Percentiles rank a stretch among this genome's conserved stretches.
phyloP scores from a whole-genome alignment of 2,113 vertebrate genomes.

The Labrus mixtus region DNA sequence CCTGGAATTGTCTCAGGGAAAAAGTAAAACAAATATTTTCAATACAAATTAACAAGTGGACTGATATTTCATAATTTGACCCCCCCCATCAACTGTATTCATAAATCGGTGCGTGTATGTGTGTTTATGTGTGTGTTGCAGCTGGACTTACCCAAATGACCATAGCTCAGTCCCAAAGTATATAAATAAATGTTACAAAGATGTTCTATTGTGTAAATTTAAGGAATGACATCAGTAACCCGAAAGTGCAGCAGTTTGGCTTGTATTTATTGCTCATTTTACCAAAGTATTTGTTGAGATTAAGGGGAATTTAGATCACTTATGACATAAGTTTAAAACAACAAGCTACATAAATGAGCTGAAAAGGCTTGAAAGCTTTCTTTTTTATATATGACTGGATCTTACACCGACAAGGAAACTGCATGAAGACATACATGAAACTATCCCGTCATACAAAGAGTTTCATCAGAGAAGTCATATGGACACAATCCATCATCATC shows the following conservation, averaged over 20 bases:
- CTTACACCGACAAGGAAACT: neutral
- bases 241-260: neutral
- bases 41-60: too few relatives aligned
- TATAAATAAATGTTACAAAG: too few relatives aligned
- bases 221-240: constrained; percentile 15
- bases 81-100: too few relatives aligned
- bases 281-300: neutral
- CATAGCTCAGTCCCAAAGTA: too few relatives aligned
- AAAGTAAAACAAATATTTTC: too few relatives aligned
- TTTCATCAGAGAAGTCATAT: neutral
- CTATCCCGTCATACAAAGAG: neutral
- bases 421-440: neutral
- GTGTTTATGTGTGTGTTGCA: too few relatives aligned
- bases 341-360: neutral
- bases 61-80: too few relatives aligned
- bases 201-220: neutral
- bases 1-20: neutral
- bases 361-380: neutral
- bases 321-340: constrained; percentile 1
- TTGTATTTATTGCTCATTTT: constrained; percentile 15
- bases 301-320: constrained; percentile 1
- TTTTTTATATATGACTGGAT: neutral
- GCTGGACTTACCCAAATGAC: too few relatives aligned
- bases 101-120: too few relatives aligned
- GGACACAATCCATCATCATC: neutral